Percentiles rank a stretch among this genome's conserved stretches.
phyloP scores from a whole-genome alignment of 1,140 invertebrate genomes.

The Lysiphlebus fabarum region DNA sequence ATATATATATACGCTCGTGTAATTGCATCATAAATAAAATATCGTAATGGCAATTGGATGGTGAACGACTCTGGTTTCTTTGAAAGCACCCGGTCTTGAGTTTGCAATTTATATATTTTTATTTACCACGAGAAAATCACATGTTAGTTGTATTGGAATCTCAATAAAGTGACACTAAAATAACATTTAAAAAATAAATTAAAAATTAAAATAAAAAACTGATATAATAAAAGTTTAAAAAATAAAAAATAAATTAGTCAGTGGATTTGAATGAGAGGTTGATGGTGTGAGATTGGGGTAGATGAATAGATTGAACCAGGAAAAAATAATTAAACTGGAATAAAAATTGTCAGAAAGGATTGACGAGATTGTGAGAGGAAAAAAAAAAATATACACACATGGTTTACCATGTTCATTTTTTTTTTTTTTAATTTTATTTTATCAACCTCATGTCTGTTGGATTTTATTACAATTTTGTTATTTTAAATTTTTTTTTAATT shows the following conservation, averaged over 20 bases:
- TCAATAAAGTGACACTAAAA: not conserved
- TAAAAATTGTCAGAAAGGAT: not conserved
- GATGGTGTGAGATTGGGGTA: too few species aligned
- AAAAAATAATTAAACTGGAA: not conserved
- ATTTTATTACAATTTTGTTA: too few species aligned
- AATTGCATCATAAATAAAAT: constrained; percentile 39
- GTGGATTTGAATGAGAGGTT: too few species aligned
- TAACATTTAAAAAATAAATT: constrained; percentile 9
- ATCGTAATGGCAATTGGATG: constrained; percentile 31
- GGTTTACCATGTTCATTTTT: too few species aligned
- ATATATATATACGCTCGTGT: constrained; percentile 15
- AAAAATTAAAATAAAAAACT: too few species aligned
- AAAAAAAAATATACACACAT: not conserved
- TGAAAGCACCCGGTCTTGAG: constrained; percentile 11
- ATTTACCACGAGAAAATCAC: constrained; percentile 15
- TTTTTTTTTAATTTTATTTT: too few species aligned
- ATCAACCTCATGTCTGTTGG: too few species aligned
- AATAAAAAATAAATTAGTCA: too few species aligned
- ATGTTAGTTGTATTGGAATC: too few species aligned
- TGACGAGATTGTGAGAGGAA: not conserved
- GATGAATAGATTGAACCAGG: too few species aligned
- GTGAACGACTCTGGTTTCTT: constrained; percentile 19
- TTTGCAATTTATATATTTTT: not conserved
- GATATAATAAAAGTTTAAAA: too few species aligned
- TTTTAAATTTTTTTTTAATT: too few species aligned